Base-by-base conservation (phyloP, 1,140 invertebrate species). In the Drosophila miranda region DNA sequence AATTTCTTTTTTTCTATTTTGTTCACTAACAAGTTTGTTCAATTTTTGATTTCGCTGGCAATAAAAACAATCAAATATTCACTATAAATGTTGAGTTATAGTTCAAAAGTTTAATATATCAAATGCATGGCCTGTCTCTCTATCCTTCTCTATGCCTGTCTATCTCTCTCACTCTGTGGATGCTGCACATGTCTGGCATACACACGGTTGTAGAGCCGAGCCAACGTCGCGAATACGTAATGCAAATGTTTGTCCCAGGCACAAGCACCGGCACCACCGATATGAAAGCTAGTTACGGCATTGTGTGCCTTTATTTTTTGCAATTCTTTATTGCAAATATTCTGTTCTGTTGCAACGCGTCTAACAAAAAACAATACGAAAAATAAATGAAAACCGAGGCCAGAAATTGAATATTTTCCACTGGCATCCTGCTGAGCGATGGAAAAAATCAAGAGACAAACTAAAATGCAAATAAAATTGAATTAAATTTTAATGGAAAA, bases 21-120 rank as follows among this genome's bases (percentile, higher is more conserved):
- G 64, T 78, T 45, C 62, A 44, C 66, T 69, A 69, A 69, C 62
- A 69, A 69, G 66, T 78, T 75, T 72, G 58, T 55, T 49, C 57
- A 71, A 76, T 80, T 80, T 83, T 66, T 68, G 56, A 64, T 79
- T 78, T 63, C 51, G 42, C 21, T 41, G 51, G 52, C 66, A 62
- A 80, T 64, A 76, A 86, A 84, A 68, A 76, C 78, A 83, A 83
- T 79, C 76, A 73, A 83, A 76, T 77, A 76, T 68, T 66, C 61
- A 62, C 72, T 66, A 80, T 71, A 73, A 84, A 84, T 76, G 77
- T 53, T 76, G 80, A 80, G 72, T 86, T 83, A 86, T 86, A 73
- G 81, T 64, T 67, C 56, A 57, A 73, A 79, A 58, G 76, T 59
- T 73, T 73, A 69, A 80, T 84, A 76, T 80, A 80, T 84, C 81